Evolutionary conservation across 2,888 invertebrate genomes (phyloP), one percentile per base, ranked within the genome.

Genomic region (Hyppa rectilinea): DNA sequence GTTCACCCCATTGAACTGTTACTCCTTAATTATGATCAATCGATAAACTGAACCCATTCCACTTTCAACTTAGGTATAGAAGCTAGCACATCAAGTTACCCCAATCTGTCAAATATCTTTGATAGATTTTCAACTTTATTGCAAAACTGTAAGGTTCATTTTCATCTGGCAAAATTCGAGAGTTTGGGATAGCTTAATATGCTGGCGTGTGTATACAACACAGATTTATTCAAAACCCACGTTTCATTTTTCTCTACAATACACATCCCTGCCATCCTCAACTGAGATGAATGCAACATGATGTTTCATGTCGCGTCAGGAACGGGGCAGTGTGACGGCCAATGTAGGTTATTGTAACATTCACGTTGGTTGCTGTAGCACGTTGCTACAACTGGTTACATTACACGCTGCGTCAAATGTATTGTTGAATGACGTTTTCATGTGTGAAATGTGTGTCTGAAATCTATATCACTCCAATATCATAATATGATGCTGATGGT

Each of bases 341-440:
- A 4, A 81, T 79, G 40, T 75, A 52, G 80, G 80, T 82, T 75
- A 81, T 65, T 79, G 71, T 80, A 64, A 64, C 80, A 56, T 43
- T 29, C 34, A 14, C 9, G 26, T 6, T 50, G 23, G 68, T 53
- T 58, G 4, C 53, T 36, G 71, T 50, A 43, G 9, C 47, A 20
- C n/a, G 45, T 52, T 29, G 58, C 43, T 31, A 61, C 17, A 43
- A 64, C 58, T 64, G 38, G 36, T 43, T 69, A 61, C 43, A 34
- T 43, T 69, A 61, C 43, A 34, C 34, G 1, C n/a, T 3, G 52
- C 38, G 29, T 70, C 61, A 70, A 36, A 20, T 23, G 56, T 58
- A 59, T 78, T 71, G 78, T 78, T 23, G 9, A 29, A 17, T 26
- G 62, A n/a, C 40, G 12, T 43, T 76, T 26, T 56, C 23, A 60